Percentiles rank a stretch among this genome's conserved stretches.
phyloP scores from a whole-genome alignment of 2,888 invertebrate species.

The Brachyptera putata region DNA sequence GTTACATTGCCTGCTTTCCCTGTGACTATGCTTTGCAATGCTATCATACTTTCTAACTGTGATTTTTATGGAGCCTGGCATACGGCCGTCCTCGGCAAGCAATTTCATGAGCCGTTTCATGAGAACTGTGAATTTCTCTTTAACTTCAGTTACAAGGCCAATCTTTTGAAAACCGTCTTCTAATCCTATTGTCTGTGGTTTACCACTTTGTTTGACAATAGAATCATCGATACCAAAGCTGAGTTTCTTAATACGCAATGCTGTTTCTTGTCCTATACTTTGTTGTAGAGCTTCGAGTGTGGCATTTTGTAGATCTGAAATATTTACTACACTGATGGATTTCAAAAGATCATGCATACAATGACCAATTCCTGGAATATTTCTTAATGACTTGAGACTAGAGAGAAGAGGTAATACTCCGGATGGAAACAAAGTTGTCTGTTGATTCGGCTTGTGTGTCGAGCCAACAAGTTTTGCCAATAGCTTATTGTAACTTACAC shows the following conservation, averaged over 20 bases:
- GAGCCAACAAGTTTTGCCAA: constrained; percentile 64
- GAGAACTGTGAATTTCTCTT: constrained; percentile 64
- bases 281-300: constrained; percentile 43
- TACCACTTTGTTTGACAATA: constrained; percentile 67
- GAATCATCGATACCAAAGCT: constrained; percentile 71
- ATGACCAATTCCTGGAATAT: constrained; percentile 72
- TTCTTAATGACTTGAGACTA: constrained; percentile 56
- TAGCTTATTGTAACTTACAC: constrained; percentile 78
- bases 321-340: constrained; percentile 60
- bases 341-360: constrained; percentile 62
- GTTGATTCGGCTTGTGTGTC: constrained; percentile 73
- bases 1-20: constrained; percentile 72
- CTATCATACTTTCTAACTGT: constrained; percentile 69
- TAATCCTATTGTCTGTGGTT: constrained; percentile 73
- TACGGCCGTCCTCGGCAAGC: constrained; percentile 72
- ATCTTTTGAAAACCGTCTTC: constrained; percentile 75
- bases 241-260: constrained; percentile 28
- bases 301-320: constrained; percentile 55
- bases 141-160: constrained; percentile 67
- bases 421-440: constrained; percentile 71
- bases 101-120: constrained; percentile 65
- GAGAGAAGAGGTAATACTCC: constrained; percentile 62
- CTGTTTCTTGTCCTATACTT: constrained; percentile 44
- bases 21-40: constrained; percentile 61
- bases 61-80: constrained; percentile 69